A percentile compares a stretch with the other conserved stretches of the same genome.
Evolutionary conservation across 2,113 vertebrate genomes (phyloP).

Genomic region (Oryctolagus cuniculus): mOryCun1.1 NC_091441.1:82376501-82377000

Average conservation of each 20-base stretch:
- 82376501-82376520: background rate
- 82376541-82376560: background rate
- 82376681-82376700: background rate
- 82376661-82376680: background rate
- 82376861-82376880: background rate
- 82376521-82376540: background rate
- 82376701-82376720: background rate
- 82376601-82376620: background rate
- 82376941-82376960: conserved; percentile 28
- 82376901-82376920: conserved; percentile 60
- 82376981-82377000: background rate
- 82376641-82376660: background rate
- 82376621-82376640: background rate
- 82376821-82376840: background rate
- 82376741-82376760: conserved; percentile 11
- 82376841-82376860: background rate
- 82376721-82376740: background rate
- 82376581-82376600: background rate
- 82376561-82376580: background rate
- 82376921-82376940: conserved; percentile 31
- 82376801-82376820: background rate
- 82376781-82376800: background rate
- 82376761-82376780: background rate
- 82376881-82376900: conserved; percentile 45
- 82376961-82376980: conserved; percentile 38